A percentile compares a stretch with the other conserved stretches of the same genome.
Conservation (phyloP, 2,113 vertebrate species). For the Scortum barcoo region DNA sequence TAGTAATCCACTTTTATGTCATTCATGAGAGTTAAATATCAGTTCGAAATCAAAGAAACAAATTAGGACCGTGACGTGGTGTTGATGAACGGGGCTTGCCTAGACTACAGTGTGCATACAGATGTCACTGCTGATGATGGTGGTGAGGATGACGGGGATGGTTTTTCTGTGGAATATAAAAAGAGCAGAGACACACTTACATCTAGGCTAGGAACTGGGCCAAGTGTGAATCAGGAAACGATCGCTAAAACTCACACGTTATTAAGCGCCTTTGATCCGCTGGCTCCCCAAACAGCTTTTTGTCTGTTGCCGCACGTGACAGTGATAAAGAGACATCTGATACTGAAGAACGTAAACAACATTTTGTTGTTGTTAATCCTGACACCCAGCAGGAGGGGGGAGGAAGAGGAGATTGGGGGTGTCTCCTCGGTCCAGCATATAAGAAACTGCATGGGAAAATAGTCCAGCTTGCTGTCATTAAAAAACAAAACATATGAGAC, state of each 20-base stretch:
- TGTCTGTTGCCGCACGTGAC: background rate
- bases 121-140: slow-evolving; percentile 36
- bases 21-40: background rate
- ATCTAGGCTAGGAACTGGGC: slow-evolving; percentile 62
- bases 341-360: slow-evolving; percentile 7
- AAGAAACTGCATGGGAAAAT: background rate
- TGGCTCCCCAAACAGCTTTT: slow-evolving; percentile 1
- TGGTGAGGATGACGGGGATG: slow-evolving; percentile 38
- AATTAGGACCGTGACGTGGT: background rate
- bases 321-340: slow-evolving; percentile 28
- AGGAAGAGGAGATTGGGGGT: background rate
- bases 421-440: slow-evolving; percentile 1
- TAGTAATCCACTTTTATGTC: too few relatives aligned
- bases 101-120: slow-evolving; percentile 25
- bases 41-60: background rate
- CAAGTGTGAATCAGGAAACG: slow-evolving; percentile 60
- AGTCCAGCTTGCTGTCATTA: slow-evolving; percentile 5
- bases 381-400: background rate
- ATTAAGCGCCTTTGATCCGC: slow-evolving; percentile 43
- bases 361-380: slow-evolving; percentile 26
- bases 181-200: slow-evolving; percentile 64
- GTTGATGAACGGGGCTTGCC: background rate
- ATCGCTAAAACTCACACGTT: slow-evolving; percentile 47
- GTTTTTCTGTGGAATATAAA: slow-evolving; percentile 57
- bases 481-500: slow-evolving; percentile 41